Evolutionary conservation across 2,797 vertebrate species (phyloP).

Genomic region (Labroides dimidiatus): DNA sequence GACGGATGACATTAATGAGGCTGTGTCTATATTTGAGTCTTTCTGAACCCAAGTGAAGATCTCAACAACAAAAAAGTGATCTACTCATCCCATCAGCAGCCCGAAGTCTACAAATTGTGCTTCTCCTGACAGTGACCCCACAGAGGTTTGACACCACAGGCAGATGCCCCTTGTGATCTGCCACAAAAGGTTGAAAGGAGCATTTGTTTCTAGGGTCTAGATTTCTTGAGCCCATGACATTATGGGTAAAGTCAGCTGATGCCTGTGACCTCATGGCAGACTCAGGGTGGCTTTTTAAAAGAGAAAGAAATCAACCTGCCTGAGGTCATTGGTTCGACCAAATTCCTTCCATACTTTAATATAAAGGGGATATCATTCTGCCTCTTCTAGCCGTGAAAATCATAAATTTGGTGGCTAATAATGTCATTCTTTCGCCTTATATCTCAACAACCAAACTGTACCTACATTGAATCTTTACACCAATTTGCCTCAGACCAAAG

Average conservation of each 20-base stretch:
- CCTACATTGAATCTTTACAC: slow-evolving; percentile 18
- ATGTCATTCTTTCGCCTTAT: neutral
- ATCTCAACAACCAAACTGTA: neutral
- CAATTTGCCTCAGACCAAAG: slow-evolving; percentile 10
- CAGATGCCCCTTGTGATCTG: slow-evolving; percentile 39
- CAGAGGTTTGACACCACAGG: slow-evolving; percentile 1
- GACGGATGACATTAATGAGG: too few relatives aligned
- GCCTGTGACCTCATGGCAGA: slow-evolving; percentile 16
- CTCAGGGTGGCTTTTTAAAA: slow-evolving; percentile 7
- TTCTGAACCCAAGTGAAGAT: too few relatives aligned
- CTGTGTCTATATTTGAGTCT: too few relatives aligned
- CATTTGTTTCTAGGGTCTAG: slow-evolving; percentile 50
- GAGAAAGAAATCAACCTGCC: neutral
- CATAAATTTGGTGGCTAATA: neutral
- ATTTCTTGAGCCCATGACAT: slow-evolving; percentile 53
- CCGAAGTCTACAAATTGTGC: neutral
- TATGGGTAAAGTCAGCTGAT: slow-evolving; percentile 53
- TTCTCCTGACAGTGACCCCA: neutral
- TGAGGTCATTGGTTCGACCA: neutral
- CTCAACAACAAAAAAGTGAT: neutral
- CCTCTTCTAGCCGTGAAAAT: neutral
- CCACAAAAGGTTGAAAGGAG: slow-evolving; percentile 42
- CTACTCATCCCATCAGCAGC: neutral
- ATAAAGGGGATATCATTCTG: neutral
- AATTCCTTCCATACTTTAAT: neutral